A percentile compares a stretch with the other conserved stretches of the same genome.
These are phyloP conservation scores for Percopsis transmontana DNA, from an alignment of 2,113 vertebrate species.

Conservation along the genomic window DNA sequence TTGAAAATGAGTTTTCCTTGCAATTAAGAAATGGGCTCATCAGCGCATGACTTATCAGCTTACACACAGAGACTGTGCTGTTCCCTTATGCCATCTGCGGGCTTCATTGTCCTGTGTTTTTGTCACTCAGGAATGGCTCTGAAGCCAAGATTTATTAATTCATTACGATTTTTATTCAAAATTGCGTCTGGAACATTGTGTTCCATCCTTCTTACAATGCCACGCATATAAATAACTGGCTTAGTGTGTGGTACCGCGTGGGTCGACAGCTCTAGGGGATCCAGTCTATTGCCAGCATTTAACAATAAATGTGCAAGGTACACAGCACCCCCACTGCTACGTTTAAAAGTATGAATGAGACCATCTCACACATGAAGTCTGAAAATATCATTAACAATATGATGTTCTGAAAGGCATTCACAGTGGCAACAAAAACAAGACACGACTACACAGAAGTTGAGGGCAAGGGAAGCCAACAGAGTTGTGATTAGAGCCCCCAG, in stretches of 20 bases:
- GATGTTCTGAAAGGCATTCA: background rate
- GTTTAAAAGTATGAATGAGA: background rate
- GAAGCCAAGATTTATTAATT: constrained; percentile 81
- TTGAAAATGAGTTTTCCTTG: constrained; percentile 76
- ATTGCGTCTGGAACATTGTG: constrained; percentile 73
- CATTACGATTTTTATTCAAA: constrained; percentile 79
- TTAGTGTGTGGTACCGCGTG: constrained; percentile 53
- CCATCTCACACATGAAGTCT: background rate
- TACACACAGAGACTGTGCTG: constrained; percentile 76
- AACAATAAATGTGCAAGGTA: constrained; percentile 45
- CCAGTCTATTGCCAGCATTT: constrained; percentile 42
- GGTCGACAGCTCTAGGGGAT: constrained; percentile 34
- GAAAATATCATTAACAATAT: constrained; percentile 1
- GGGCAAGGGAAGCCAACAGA: background rate
- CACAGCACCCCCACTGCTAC: constrained; percentile 23
- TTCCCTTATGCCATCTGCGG: constrained; percentile 71
- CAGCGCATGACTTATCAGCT: constrained; percentile 83
- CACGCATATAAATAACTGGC: constrained; percentile 72
- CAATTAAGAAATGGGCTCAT: constrained; percentile 81
- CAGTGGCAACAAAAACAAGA: background rate
- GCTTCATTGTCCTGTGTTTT: constrained; percentile 69
- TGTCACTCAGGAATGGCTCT: constrained; percentile 67
- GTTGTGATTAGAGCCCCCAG: constrained; percentile 4
- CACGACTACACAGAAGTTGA: too few relatives aligned
- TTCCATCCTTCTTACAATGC: constrained; percentile 59